Percentiles rank a stretch among this genome's conserved stretches.
phyloP scores from a whole-genome alignment of 2,797 vertebrate species.

The Mormyrus hasselquistii region DNA sequence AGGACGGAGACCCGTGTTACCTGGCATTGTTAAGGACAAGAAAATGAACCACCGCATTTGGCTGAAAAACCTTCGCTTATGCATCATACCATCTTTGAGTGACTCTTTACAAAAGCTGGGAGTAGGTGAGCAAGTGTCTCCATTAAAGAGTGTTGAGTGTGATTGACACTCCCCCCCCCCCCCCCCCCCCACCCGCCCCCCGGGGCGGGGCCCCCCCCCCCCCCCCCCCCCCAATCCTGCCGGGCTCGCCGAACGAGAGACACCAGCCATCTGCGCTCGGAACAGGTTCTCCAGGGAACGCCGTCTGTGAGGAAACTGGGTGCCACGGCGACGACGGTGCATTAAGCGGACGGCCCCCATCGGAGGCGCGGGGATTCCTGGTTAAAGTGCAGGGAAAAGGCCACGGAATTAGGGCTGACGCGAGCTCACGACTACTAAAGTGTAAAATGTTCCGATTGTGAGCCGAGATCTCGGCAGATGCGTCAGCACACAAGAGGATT shows the following conservation, averaged over 20 bases:
- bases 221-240: background rate
- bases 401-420: slow-evolving; percentile 1
- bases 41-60: background rate
- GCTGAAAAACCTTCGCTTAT: background rate
- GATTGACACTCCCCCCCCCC: background rate
- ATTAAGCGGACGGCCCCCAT: background rate
- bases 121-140: background rate
- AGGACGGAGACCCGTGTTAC: background rate
- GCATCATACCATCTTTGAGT: background rate
- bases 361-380: background rate
- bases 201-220: no score
- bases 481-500: background rate
- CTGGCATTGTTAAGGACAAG: background rate
- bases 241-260: background rate
- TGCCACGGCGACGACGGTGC: background rate
- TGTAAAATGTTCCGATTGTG: background rate
- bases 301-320: background rate
- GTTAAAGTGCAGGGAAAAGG: slow-evolving; percentile 24
- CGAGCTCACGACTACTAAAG: background rate
- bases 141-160: background rate
- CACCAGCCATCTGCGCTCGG: background rate
- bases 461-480: background rate
- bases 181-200: no score
- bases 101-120: background rate
- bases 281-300: background rate